Base-by-base conservation (phyloP, 2,113 vertebrate genomes). In the Nycticorax nycticorax region DNA sequence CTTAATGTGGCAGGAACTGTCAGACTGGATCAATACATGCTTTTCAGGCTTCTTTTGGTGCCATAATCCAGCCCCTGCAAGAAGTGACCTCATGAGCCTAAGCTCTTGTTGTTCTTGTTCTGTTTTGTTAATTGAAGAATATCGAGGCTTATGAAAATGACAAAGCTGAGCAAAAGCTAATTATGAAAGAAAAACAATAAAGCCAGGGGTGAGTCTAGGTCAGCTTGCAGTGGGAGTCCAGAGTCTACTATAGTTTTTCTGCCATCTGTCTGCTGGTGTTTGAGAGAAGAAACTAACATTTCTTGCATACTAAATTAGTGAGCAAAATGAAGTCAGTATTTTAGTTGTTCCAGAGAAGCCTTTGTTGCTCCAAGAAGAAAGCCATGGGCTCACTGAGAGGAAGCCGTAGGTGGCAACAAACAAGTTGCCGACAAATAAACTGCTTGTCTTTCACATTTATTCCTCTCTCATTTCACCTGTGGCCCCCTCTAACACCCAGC, bases 1-100 rank as follows among this genome's bases (percentile, higher is more conserved):
- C 98, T 99, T 98, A 98, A 98, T 98, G 98, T 98, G 98, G 98
- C 98, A 98, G 98, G 97, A 98, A 98, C 98, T 99, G 99, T 99
- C 99, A 99, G 98, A 98, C 98, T 98, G 84, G 98, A 99, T 99
- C 98, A 99, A 97, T 97, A 96, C 98, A 99, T 98, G 98, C 98
- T 99, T 98, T 98, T 98, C 98, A 98, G 98, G 97, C 96, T 98
- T 98, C 98, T 98, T 99, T 98, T 98, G 98, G 98, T 98, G 97
- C 98, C 97, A 96, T 99, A 99, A 99, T 99, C 98, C 98, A 97
- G 98, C 97, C 98, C 97, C 98, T 96, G 98, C 97, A 98, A 98
- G 98, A 98, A 98, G 97, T 99, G 98, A 99, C 98, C 98, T 99
- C 98, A 99, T 98, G 98, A 98, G 97, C 97, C 98, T 97, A 97